Evolutionary conservation across 2,888 invertebrate genomes (phyloP).

Genomic region (Achlya flavicornis): DNA sequence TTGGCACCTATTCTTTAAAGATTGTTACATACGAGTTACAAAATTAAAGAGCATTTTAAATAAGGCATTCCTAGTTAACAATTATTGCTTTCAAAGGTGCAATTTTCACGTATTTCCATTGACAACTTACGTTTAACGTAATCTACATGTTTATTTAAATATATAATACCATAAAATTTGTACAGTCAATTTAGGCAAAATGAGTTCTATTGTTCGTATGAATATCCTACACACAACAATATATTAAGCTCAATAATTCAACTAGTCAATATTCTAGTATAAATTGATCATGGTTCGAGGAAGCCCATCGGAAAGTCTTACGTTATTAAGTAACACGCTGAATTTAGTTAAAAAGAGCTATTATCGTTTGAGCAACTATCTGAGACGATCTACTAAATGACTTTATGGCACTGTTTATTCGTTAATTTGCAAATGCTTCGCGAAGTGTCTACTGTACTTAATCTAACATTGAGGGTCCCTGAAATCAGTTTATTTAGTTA

Average conservation of each 20-base stretch:
- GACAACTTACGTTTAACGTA: slow-evolving; percentile 3
- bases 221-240: slow-evolving; percentile 20
- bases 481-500: slow-evolving; percentile 20
- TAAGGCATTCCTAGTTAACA: slow-evolving; percentile 11
- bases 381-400: slow-evolving; percentile 55
- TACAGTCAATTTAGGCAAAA: slow-evolving; percentile 15
- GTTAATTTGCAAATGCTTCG: slow-evolving; percentile 60
- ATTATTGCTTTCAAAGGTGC: slow-evolving; percentile 16
- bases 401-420: slow-evolving; percentile 78
- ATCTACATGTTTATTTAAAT: slow-evolving; percentile 8
- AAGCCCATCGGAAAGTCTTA: slow-evolving; percentile 67
- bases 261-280: slow-evolving; percentile 35
- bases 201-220: slow-evolving; percentile 9
- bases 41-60: slow-evolving; percentile 12
- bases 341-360: slow-evolving; percentile 42
- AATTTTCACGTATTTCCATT: slow-evolving; percentile 8
- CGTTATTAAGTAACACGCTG: slow-evolving; percentile 53
- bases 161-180: slow-evolving; percentile 13
- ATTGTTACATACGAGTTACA: slow-evolving; percentile 10
- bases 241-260: slow-evolving; percentile 19
- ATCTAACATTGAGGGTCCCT: slow-evolving; percentile 49
- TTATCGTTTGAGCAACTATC: slow-evolving; percentile 70
- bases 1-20: slow-evolving; percentile 30
- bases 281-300: slow-evolving; percentile 63
- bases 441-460: slow-evolving; percentile 46